Base-by-base conservation (phyloP, 2,888 invertebrate species). In the Marronus borbonicus region DNA sequence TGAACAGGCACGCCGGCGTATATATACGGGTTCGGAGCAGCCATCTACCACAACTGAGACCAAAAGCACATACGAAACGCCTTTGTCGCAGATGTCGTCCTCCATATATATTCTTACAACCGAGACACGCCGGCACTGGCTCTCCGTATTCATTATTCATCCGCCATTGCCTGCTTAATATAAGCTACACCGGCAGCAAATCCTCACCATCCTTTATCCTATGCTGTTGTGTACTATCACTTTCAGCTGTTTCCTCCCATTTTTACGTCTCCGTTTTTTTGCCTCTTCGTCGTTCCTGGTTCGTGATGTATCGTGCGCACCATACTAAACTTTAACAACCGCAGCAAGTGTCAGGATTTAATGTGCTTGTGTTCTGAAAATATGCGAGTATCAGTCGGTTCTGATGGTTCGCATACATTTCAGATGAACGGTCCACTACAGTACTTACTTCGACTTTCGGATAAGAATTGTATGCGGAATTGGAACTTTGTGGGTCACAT, bases 91-190 rank as follows among this genome's bases (percentile, higher is more conserved):
- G 76, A 76, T 76, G 76, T 76, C 76, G 76, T 76, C 76, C 66
- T 74, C 72, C 72, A 74, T 60, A 74, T 74, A 74, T 74, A 76
- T 76, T 76, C 76, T 66, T 76, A 66, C 68, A 58, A 58, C 76
- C 62, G 31, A 20, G 50, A 55, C 60, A 39, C 60, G 60, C 72
- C 60, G 60, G 44, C 60, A 74, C 72, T 74, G 60, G 49, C 72
- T 68, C 68, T 65, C 76, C 65, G 74, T 76, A 78, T 78, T 78
- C 78, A 78, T 78, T 78, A 78, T 78, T 78, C 76, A 78, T 78
- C 69, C 78, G 39, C 76, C 76, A 76, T 68, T 68, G 76, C 55
- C 28, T 55, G 76, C 76, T 76, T 68, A 66, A 60, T 76, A 76
- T 66, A 76, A 78, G 72, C 78, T 75, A 75, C 75, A 78, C 64